These are phyloP conservation scores for Equus quagga DNA, from an alignment of 2,113 vertebrate genomes.

Conservation along the genomic window DNA sequence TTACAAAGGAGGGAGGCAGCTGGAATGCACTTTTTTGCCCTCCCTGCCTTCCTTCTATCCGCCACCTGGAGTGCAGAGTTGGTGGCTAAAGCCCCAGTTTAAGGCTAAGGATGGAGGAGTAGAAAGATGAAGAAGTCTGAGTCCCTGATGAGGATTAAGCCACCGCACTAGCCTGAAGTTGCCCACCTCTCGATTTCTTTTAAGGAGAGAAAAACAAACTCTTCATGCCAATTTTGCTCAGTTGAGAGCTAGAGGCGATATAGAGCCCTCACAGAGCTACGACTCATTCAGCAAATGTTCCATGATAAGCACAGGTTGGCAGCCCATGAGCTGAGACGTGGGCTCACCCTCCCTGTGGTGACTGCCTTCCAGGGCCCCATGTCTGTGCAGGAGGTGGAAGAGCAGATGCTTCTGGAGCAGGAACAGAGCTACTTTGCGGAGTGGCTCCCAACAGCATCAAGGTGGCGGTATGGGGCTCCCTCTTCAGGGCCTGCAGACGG, in stretches of 20 bases:
- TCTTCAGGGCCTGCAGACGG: background rate
- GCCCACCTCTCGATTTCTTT: background rate
- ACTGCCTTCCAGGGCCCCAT: constrained; percentile 90
- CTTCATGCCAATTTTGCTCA: constrained; percentile 92
- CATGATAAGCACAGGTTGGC: constrained; percentile 93
- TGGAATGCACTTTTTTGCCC: background rate
- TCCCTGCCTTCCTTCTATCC: background rate
- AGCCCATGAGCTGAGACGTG: constrained; percentile 89
- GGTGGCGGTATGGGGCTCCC: constrained; percentile 88
- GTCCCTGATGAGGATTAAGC: background rate
- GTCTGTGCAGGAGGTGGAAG: constrained; percentile 93
- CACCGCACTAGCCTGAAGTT: background rate
- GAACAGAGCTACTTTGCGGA: constrained; percentile 93
- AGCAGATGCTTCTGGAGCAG: constrained; percentile 94
- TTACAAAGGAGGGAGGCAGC: background rate
- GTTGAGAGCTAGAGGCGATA: constrained; percentile 91
- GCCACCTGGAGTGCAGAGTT: background rate
- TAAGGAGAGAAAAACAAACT: background rate
- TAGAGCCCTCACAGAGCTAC: constrained; percentile 89
- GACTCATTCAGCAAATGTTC: constrained; percentile 94
- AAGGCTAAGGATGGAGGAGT: background rate
- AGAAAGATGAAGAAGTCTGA: background rate
- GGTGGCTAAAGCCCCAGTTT: background rate
- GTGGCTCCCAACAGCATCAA: constrained; percentile 93
- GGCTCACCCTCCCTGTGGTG: constrained; percentile 89